Percentiles rank a stretch among this genome's conserved stretches.
Conservation (phyloP, 2,113 vertebrate genomes). For the Neopipo cinnamomea region DNA sequence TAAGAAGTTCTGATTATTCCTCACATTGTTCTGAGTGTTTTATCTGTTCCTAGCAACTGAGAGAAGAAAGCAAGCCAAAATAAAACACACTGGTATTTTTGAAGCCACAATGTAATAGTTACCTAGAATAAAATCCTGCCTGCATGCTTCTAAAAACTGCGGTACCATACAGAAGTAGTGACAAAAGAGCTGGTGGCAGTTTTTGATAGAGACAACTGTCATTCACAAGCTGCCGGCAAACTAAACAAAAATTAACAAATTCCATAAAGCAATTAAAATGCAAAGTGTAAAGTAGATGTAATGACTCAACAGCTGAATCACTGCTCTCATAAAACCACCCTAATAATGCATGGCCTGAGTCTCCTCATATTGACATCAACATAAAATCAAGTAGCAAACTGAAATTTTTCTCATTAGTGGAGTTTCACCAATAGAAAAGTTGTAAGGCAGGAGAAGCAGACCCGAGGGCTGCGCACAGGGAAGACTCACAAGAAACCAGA, state of each 20-base stretch:
- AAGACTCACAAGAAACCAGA: neutral
- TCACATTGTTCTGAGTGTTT: neutral
- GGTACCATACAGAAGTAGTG: neutral
- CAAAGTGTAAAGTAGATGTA: conserved; percentile 8
- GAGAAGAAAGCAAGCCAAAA: neutral
- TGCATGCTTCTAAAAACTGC: conserved; percentile 9
- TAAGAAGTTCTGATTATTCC: conserved; percentile 27
- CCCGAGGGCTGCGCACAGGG: neutral
- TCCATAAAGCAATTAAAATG: conserved; percentile 55
- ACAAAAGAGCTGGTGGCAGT: neutral
- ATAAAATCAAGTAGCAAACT: neutral
- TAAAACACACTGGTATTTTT: neutral
- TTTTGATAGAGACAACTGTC: neutral
- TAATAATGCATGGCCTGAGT: neutral
- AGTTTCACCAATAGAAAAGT: neutral
- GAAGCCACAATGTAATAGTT: neutral
- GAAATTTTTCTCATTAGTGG: neutral
- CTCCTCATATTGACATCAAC: neutral
- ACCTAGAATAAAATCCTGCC: conserved; percentile 8
- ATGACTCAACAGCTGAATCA: conserved; percentile 42
- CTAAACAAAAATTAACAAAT: conserved; percentile 48
- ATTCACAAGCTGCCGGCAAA: neutral
- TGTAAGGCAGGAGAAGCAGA: neutral
- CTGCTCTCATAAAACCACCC: conserved; percentile 8
- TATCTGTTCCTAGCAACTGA: conserved; percentile 25